A percentile compares a stretch with the other conserved stretches of the same genome.
These are phyloP conservation scores for Zophobas atratus DNA, from an alignment of 1,140 invertebrate species.

Conservation along the genomic window DNA sequence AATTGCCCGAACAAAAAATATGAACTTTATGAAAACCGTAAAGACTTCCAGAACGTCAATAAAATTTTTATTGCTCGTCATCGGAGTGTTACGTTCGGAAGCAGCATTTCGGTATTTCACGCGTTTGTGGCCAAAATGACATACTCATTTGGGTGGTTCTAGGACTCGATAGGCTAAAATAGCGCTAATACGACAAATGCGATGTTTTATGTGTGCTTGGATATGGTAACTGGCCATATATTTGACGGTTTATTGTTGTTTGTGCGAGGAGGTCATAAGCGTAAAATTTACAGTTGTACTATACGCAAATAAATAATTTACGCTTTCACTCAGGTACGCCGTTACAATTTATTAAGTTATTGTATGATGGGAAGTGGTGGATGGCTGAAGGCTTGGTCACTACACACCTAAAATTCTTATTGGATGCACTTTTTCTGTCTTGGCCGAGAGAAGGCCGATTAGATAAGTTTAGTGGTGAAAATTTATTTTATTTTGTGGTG, in stretches of 20 bases:
- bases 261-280: constrained; percentile 9
- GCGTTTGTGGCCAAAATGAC: constrained; percentile 3
- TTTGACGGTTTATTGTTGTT: constrained; percentile 1
- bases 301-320: constrained; percentile 16
- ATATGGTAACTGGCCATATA: not conserved
- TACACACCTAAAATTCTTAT: constrained; percentile 38
- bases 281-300: constrained; percentile 19
- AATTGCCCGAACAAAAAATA: not conserved
- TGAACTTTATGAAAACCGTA: not conserved
- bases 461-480: constrained; percentile 26
- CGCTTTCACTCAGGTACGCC: constrained; percentile 31
- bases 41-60: constrained; percentile 6
- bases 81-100: not conserved
- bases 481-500: constrained; percentile 6
- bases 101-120: constrained; percentile 3
- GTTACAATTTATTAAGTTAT: constrained; percentile 21
- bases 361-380: not conserved
- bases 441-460: constrained; percentile 9
- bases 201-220: too few species aligned
- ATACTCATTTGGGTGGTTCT: not conserved
- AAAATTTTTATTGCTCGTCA: constrained; percentile 26
- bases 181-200: not conserved
- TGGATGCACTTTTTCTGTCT: constrained; percentile 30
- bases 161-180: not conserved
- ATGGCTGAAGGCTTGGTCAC: constrained; percentile 19